Base-by-base conservation (phyloP, 2,797 vertebrate species). In the Cyclura pinguis region DNA sequence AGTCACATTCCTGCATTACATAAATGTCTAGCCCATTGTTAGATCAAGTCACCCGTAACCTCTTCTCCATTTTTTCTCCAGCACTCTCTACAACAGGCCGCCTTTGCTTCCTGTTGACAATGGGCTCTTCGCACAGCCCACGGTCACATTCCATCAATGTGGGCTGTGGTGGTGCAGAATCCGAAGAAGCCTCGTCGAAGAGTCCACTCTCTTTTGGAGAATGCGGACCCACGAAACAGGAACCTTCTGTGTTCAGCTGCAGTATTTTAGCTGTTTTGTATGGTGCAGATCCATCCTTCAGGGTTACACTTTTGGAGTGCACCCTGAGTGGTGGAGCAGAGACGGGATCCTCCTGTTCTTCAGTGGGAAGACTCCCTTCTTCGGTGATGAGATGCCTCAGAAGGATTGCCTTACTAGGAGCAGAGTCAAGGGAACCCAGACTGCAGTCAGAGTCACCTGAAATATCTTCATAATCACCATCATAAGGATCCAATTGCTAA, bases 81-180 rank as follows among this genome's bases (percentile, higher is more conserved):
- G 82, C 95, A 2, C 86, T 52, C 87, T 98, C 98, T 38, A 90
- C 86, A 59, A 94, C 91, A 2, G 96, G 62, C 14, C 95, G 93
- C 32, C 95, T 94, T 42, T 97, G 93, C 95, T 99, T 99, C 87
- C 98, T 98, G 95, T 99, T 99, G 73, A 87, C 93, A 2, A 96
- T 89, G 0, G 89, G 38, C 27, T 80, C 76, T 29, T 80, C 59
- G 13, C 73, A 85, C 32, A 0, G 57, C 20, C n/a, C 87, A 20
- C 85, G 72, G 9, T 89, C 94, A 22, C 32, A 90, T 64, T 76
- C 93, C 90, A 90, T 29, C 14, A 87, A 90, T n/a, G 7, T 84
- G 77, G 86, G 88, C 52, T 89, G 78, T 0, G 29, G 29, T 47
- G 1, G 84, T 42, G 73, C 29, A 67, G 87, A 35, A 0, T 6